A percentile compares a stretch with the other conserved stretches of the same genome.
Evolutionary conservation across 2,888 invertebrate genomes (phyloP).

Genomic region (Myopa testacea): DNA sequence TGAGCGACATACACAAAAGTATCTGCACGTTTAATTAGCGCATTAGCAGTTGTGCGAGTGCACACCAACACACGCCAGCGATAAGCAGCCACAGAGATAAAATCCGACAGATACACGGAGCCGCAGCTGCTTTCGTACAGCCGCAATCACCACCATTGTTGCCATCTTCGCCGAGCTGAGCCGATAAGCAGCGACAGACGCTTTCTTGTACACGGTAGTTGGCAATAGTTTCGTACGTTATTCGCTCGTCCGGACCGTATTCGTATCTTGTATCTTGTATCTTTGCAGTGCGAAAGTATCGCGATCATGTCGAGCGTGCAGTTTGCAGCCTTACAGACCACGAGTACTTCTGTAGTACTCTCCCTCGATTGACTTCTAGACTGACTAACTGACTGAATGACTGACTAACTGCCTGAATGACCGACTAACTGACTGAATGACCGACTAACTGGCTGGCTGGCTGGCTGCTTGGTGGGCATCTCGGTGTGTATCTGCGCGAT

Average conservation of each 20-base stretch:
- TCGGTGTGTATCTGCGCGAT: neutral
- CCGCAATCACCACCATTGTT: too few relatives aligned
- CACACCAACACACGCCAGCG: neutral
- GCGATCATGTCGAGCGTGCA: neutral
- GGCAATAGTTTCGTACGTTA: neutral
- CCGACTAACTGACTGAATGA: neutral
- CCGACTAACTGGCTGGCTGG: neutral
- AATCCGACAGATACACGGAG: neutral
- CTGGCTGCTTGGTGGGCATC: neutral
- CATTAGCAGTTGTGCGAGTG: constrained; percentile 32
- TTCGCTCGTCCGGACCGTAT: too few relatives aligned
- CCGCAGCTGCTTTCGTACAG: neutral
- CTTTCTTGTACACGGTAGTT: too few relatives aligned
- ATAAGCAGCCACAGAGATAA: neutral
- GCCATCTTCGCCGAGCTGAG: too few relatives aligned
- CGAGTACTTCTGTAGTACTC: too few relatives aligned
- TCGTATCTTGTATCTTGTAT: neutral
- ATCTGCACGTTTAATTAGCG: constrained; percentile 57
- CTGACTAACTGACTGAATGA: too few relatives aligned
- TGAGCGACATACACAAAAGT: constrained; percentile 45
- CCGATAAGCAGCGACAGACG: too few relatives aligned
- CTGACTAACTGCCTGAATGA: too few relatives aligned
- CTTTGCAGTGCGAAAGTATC: neutral
- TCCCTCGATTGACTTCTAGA: too few relatives aligned
- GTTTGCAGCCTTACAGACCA: neutral